A percentile compares a stretch with the other conserved stretches of the same genome.
These are phyloP conservation scores for Proterorhinus semilunaris DNA, from an alignment of 2,113 vertebrate genomes.

Conservation along the genomic window DNA sequence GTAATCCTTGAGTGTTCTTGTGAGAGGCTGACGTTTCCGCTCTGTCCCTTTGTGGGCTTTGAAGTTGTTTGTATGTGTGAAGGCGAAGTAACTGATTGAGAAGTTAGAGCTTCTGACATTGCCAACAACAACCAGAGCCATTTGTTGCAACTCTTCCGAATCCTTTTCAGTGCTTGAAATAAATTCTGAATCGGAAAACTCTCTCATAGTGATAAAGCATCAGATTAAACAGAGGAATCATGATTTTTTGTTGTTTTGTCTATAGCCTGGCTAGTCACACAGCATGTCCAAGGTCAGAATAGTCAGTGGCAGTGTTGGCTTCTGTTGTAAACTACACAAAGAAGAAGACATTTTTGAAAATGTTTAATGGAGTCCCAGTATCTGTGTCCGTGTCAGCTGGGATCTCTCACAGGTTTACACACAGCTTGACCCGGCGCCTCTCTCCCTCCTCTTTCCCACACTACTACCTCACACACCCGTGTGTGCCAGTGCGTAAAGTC, in stretches of 20 bases:
- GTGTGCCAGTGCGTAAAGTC: conserved; percentile 52
- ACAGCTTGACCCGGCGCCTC: conserved; percentile 71
- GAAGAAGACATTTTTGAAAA: too few relatives aligned
- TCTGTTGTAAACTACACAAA: too few relatives aligned
- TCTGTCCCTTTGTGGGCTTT: conserved; percentile 26
- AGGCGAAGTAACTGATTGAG: conserved; percentile 47
- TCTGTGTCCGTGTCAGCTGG: conserved; percentile 61
- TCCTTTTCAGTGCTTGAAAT: not conserved
- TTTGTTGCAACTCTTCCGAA: too few relatives aligned
- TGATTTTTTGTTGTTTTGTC: too few relatives aligned
- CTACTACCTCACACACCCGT: conserved; percentile 49
- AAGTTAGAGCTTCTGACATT: conserved; percentile 27
- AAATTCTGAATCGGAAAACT: not conserved
- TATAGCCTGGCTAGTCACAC: too few relatives aligned
- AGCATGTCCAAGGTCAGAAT: too few relatives aligned
- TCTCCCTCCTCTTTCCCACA: conserved; percentile 63
- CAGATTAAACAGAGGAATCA: too few relatives aligned
- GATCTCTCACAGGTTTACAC: conserved; percentile 69
- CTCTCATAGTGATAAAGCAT: too few relatives aligned
- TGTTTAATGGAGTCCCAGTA: not conserved
- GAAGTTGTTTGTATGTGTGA: conserved; percentile 48
- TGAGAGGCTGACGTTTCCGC: conserved; percentile 28
- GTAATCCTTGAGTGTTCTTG: conserved; percentile 60
- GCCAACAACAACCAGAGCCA: conserved; percentile 39
- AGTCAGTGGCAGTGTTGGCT: too few relatives aligned